These are phyloP conservation scores for Microcebus ravelobensis DNA, from an alignment of 2,113 vertebrate genomes.

Conservation along the genomic window DNA sequence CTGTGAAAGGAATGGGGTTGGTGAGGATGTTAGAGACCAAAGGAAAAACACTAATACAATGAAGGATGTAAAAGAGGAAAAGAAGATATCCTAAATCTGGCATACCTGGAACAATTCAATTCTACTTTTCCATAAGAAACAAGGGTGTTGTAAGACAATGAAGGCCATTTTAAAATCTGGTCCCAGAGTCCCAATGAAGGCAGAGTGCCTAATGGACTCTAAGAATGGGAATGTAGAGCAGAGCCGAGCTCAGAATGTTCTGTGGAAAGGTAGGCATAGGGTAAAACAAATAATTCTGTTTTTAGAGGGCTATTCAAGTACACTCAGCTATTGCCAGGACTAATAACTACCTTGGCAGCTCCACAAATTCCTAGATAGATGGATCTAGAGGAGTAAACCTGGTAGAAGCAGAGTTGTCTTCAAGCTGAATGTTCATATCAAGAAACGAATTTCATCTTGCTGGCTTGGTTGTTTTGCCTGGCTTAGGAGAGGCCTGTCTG, in stretches of 20 bases:
- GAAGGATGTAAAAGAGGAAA: neutral
- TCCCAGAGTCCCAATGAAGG: neutral
- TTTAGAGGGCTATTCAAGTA: neutral
- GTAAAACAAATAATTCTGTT: neutral
- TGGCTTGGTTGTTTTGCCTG: neutral
- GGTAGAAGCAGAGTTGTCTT: neutral
- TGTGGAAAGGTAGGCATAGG: neutral
- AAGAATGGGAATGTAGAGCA: neutral
- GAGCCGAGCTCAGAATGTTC: neutral
- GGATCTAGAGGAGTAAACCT: neutral
- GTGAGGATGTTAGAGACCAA: neutral
- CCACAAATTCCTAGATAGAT: neutral
- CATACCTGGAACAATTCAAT: neutral
- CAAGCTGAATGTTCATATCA: neutral
- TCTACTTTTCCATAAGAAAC: neutral
- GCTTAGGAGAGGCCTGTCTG: neutral
- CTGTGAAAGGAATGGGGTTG: fast-evolving
- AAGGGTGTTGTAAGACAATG: neutral
- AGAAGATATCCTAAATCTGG: neutral
- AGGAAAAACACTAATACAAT: neutral
- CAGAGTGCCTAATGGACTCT: neutral
- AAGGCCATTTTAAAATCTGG: neutral
- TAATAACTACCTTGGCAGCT: neutral
- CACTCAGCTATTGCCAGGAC: neutral
- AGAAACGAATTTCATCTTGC: neutral